A percentile compares a stretch with the other conserved stretches of the same genome.
phyloP scores from a whole-genome alignment of 37 sponge, comb jelly and placozoan species.

The Corticium candelabrum region DNA sequence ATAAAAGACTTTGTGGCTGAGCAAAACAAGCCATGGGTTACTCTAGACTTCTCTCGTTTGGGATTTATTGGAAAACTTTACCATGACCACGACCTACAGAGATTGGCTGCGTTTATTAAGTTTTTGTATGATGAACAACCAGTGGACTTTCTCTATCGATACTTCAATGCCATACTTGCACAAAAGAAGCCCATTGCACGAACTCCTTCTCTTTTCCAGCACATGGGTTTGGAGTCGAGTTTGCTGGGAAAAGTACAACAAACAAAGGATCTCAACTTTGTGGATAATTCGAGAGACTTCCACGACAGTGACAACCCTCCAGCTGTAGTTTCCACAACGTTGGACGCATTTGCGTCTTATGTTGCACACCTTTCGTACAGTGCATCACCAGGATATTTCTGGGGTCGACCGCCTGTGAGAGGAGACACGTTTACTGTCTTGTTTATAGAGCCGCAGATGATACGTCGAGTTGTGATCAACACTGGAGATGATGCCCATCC shows the following conservation, averaged over 20 bases:
- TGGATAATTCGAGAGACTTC: background rate
- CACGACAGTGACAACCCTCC: background rate
- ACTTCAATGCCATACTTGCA: background rate
- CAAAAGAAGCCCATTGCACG: background rate
- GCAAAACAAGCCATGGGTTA: slow-evolving; percentile 11
- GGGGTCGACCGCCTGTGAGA: background rate
- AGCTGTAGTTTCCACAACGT: background rate
- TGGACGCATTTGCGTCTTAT: background rate
- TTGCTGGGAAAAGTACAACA: slow-evolving; percentile 11
- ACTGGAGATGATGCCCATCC: slow-evolving; percentile 12
- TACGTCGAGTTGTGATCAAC: background rate
- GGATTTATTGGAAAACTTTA: slow-evolving; percentile 23
- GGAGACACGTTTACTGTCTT: background rate
- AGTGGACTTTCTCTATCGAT: slow-evolving; percentile 10
- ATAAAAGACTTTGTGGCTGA: slow-evolving; percentile 8
- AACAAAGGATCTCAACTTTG: background rate
- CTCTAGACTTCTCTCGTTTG: slow-evolving; percentile 3
- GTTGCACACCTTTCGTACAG: background rate
- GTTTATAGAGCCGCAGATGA: background rate
- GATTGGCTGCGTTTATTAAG: slow-evolving; percentile 9
- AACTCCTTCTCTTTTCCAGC: slow-evolving; percentile 14
- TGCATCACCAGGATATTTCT: background rate
- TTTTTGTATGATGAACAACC: slow-evolving; percentile 20
- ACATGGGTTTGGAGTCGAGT: slow-evolving; percentile 7
- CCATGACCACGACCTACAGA: slow-evolving; percentile 2